Percentiles rank a stretch among this genome's conserved stretches.
Evolutionary conservation across 2,888 invertebrate species (phyloP).

Genomic region (Romanomermis culicivorax): DNA sequence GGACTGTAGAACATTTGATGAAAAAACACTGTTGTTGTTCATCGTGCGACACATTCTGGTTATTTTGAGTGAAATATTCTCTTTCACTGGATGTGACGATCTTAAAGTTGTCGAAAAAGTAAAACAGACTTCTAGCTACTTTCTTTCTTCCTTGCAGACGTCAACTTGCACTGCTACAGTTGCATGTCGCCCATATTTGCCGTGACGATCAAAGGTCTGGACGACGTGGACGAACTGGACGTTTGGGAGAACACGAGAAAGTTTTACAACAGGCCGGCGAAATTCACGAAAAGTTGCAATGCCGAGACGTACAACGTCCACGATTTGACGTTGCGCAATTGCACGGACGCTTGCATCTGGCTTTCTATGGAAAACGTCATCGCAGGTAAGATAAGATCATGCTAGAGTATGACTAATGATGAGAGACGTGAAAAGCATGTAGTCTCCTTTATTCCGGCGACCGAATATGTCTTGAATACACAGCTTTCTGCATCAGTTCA

Average conservation of each 20-base stretch:
- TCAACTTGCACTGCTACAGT: background rate
- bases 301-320: background rate
- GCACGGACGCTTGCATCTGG: background rate
- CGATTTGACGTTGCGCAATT: background rate
- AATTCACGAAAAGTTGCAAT: constrained; percentile 1
- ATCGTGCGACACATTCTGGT: no score
- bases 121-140: no score
- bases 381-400: background rate
- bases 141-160: background rate
- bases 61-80: no score
- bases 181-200: background rate
- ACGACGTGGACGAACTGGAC: background rate
- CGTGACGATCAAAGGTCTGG: background rate
- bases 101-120: no score
- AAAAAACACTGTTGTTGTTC: no score
- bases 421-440: no score
- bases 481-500: no score
- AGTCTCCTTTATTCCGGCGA: no score
- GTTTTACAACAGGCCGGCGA: background rate
- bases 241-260: background rate
- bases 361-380: background rate
- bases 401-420: no score
- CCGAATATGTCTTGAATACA: no score
- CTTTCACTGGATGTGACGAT: no score
- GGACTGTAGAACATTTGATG: no score